Evolutionary conservation across 2,113 vertebrate species (phyloP), one percentile per base, ranked within the genome.

Genomic region (Herpailurus yagouaroundi): DNA sequence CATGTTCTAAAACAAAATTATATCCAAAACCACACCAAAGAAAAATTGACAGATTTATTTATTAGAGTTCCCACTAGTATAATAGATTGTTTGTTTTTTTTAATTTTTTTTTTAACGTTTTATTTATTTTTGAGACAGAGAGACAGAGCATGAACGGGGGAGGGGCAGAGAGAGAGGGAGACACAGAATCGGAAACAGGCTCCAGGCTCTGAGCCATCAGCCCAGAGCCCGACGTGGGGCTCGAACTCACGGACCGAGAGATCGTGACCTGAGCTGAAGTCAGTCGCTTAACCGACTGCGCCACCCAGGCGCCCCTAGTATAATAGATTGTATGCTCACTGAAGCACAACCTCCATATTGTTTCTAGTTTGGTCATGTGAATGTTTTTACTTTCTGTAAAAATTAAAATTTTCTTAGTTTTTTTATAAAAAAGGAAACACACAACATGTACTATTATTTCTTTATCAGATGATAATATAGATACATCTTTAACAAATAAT

Each of bases 381-480:
- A 77, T n/a, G 29, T 13, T 2, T 89, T 23, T 36, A 68, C 11
- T 79, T 8, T 66, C 6, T 48, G 12, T 91, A 29, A 13, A 80
- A 81, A 55, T 89, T 97, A 66, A 91, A 77, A 85, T 52, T 50
- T 77, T 93, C n/a, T 63, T 88, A 31, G 55, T 69, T 90, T 80
- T 60, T 81, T 89, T 41, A 36, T 63, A 94, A 83, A 82, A 27
- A 27, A 27, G 41, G 21, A 77, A 82, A 69, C 50, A 77, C 2
- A 60, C 3, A 64, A 38, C 15, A 64, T 76, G 5, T 21, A 38
- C 18, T 68, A 3, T 50, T 48, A 63, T 80, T 76, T 93, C 45
- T 45, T 9, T 45, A 45, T 45, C n/a, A 91, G 0, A 38, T 80
- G 7, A 3, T 66, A 84, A 66, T 71, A 82, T 71, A 73, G 5